phyloP scores from a whole-genome alignment of 2,797 vertebrate species.

The Siniperca undulata region DNA sequence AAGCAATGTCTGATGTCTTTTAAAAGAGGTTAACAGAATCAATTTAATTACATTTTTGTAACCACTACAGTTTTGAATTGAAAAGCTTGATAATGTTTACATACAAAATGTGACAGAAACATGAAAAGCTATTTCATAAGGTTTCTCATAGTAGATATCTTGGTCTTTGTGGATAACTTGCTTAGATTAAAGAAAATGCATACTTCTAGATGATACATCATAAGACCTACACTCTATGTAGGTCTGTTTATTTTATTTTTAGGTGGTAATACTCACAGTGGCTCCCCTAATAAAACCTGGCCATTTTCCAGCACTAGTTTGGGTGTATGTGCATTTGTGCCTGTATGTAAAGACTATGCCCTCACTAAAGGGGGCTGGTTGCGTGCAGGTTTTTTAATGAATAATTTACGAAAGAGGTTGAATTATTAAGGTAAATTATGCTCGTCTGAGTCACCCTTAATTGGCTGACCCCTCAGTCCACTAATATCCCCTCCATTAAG shows the following conservation, averaged over 20 bases:
- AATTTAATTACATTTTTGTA: not conserved
- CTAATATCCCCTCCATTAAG: constrained; percentile 68
- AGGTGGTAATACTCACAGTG: not conserved
- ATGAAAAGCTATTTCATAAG: not conserved
- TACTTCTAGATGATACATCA: not conserved
- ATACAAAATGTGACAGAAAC: not conserved
- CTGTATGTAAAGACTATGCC: not conserved
- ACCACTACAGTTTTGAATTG: not conserved
- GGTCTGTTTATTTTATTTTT: not conserved
- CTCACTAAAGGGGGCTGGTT: constrained; percentile 19
- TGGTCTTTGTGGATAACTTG: not conserved
- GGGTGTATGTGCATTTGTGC: not conserved
- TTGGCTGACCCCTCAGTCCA: constrained; percentile 58
- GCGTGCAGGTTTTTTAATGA: constrained; percentile 63
- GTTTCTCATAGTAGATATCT: not conserved
- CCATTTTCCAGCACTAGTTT: not conserved
- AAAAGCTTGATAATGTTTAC: not conserved
- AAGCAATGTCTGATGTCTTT: not conserved
- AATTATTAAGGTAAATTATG: constrained; percentile 73
- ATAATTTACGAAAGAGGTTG: constrained; percentile 67
- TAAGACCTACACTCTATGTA: not conserved
- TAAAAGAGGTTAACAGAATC: no score
- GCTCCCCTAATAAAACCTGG: not conserved
- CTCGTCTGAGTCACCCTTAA: constrained; percentile 59
- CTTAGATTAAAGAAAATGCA: not conserved